Percentiles rank a stretch among this genome's conserved stretches.
Evolutionary conservation across 2,797 vertebrate species (phyloP).

Genomic region (Peromyscus attwateri): DNA sequence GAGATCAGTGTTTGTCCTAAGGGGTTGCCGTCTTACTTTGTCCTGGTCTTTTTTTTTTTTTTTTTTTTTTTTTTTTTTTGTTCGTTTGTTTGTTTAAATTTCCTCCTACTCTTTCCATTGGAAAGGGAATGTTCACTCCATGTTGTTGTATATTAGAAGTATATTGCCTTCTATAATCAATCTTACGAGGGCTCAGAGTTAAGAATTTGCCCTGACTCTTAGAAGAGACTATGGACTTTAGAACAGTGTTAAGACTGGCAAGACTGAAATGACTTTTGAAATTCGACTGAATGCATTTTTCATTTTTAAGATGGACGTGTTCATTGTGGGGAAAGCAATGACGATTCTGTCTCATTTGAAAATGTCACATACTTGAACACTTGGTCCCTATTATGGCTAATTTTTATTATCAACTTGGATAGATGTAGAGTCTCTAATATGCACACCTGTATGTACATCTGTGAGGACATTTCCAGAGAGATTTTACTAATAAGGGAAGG

Average conservation of each 20-base stretch:
- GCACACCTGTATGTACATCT: too few relatives aligned
- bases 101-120: neutral
- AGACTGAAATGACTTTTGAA: neutral
- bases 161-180: neutral
- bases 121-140: neutral
- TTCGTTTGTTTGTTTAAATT: too few relatives aligned
- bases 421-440: neutral
- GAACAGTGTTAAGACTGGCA: neutral
- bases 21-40: neutral
- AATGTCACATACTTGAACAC: neutral
- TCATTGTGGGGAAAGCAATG: neutral
- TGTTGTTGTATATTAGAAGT: neutral
- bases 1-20: neutral
- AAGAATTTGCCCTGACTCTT: neutral
- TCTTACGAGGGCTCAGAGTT: neutral
- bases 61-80: too few relatives aligned
- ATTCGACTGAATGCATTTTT: neutral
- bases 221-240: neutral
- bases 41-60: too few relatives aligned
- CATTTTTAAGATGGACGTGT: neutral
- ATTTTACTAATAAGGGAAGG: neutral
- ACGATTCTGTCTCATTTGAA: neutral
- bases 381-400: neutral
- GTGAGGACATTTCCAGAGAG: neutral
- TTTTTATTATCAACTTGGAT: neutral